phyloP scores from a whole-genome alignment of 2,797 vertebrate species.

The Malacoctenus gilli region DNA sequence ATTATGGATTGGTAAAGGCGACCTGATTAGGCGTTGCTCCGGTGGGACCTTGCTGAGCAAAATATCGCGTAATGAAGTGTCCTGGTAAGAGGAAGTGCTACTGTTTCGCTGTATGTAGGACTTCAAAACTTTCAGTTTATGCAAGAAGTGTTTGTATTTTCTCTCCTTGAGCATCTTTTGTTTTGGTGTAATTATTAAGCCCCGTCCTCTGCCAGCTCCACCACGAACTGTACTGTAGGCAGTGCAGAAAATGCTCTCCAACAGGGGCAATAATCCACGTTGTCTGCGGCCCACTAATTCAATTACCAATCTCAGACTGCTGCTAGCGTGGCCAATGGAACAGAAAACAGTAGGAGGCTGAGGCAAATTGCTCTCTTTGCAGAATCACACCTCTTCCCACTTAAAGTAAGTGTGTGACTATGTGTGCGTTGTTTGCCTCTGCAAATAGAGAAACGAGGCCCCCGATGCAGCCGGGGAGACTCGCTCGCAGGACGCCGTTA shows the following conservation, averaged over 20 bases:
- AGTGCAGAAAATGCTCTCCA: conserved; percentile 9
- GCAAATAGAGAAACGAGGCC: too few species aligned
- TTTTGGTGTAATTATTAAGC: neutral
- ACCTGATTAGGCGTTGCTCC: conserved; percentile 36
- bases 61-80: conserved; percentile 34
- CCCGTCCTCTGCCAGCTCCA: neutral
- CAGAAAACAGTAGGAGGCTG: conserved; percentile 29
- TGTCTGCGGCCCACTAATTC: conserved; percentile 60
- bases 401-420: conserved; percentile 1
- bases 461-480: too few species aligned
- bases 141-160: neutral
- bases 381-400: conserved; percentile 37
- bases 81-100: neutral
- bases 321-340: conserved; percentile 26
- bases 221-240: neutral
- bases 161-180: neutral
- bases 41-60: conserved; percentile 38
- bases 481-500: too few species aligned
- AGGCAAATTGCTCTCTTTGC: conserved; percentile 38
- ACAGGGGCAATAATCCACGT: conserved; percentile 39
- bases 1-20: conserved; percentile 38
- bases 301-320: conserved; percentile 55
- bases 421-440: neutral
- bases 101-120: neutral
- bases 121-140: neutral